Percentiles rank a stretch among this genome's conserved stretches.
phyloP scores from a whole-genome alignment of 2,113 vertebrate genomes.

The Edolisoma coerulescens region DNA sequence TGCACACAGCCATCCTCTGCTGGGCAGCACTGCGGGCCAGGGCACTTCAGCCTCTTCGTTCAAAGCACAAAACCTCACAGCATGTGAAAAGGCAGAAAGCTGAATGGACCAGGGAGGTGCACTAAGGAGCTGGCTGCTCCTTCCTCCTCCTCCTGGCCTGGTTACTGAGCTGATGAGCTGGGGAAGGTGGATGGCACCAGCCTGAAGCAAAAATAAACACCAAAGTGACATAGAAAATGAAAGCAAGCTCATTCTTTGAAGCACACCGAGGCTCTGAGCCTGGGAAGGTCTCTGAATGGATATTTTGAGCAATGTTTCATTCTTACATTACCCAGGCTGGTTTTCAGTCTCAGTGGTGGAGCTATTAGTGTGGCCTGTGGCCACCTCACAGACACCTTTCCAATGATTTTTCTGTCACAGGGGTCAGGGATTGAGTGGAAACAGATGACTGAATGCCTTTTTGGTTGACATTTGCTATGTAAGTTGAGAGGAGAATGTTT shows the following conservation, averaged over 20 bases:
- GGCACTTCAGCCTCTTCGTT: background rate
- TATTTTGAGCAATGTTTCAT: background rate
- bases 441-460: background rate
- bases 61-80: background rate
- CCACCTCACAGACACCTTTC: background rate
- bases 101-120: background rate
- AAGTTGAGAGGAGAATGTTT: background rate
- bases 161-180: background rate
- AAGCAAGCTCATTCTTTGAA: background rate
- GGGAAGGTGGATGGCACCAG: background rate
- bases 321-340: background rate
- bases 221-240: background rate
- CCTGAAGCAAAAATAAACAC: background rate
- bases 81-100: background rate
- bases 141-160: background rate
- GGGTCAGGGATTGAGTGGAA: background rate
- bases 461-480: background rate
- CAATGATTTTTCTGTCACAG: background rate
- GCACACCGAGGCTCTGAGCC: background rate
- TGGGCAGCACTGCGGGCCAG: rapidly evolving
- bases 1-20: background rate
- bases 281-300: background rate
- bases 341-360: background rate
- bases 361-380: background rate
- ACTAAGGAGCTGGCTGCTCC: background rate